Conservation (phyloP, 2,888 invertebrate genomes). For the Bruchidius siliquastri region DNA sequence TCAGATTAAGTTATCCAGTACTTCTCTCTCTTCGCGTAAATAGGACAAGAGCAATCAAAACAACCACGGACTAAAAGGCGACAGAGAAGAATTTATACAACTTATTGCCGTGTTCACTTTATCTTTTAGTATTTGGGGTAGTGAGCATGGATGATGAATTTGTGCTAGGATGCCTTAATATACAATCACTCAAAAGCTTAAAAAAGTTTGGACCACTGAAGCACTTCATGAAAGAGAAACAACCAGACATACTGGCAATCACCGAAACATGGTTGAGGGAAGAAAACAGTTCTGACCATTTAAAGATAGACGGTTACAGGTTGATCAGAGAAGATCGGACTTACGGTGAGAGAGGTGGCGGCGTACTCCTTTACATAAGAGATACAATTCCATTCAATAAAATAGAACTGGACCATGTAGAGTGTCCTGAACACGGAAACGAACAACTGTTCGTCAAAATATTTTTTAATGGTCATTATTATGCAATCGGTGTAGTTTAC, state of each 20-base stretch:
- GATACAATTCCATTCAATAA: background rate
- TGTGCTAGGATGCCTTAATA: background rate
- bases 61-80: too few species aligned
- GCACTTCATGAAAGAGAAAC: background rate
- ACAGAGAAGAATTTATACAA: too few species aligned
- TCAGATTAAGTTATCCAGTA: too few species aligned
- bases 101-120: too few species aligned
- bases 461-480: background rate
- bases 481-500: background rate
- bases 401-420: background rate
- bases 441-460: background rate
- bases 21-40: too few species aligned
- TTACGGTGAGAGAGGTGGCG: background rate
- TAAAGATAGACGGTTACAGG: background rate
- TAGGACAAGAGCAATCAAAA: too few species aligned
- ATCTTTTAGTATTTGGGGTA: too few species aligned
- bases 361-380: background rate
- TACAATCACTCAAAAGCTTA: background rate
- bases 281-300: background rate
- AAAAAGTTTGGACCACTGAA: background rate
- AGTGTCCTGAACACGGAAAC: too few species aligned
- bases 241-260: background rate
- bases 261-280: background rate
- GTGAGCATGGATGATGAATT: background rate
- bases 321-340: background rate